Conservation (phyloP, 1,140 invertebrate species). For the Homalodisca vitripennis region DNA sequence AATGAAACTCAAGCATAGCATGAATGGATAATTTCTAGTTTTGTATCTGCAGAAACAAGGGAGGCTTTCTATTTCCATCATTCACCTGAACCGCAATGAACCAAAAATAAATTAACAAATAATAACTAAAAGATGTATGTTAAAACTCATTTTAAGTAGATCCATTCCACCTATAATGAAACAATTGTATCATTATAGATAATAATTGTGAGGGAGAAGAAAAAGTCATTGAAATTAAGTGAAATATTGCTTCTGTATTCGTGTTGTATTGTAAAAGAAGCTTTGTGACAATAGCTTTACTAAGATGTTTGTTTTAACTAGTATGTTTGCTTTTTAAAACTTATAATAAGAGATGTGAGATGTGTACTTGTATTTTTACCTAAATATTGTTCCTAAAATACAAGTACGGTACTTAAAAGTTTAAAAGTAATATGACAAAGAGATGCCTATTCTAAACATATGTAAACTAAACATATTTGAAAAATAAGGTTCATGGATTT, state of each 20-base stretch:
- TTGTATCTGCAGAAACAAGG: no score
- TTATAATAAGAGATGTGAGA: not conserved
- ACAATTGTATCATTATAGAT: not conserved
- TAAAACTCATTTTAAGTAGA: not conserved
- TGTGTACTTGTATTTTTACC: not conserved
- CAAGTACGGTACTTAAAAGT: not conserved
- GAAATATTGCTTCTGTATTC: not conserved
- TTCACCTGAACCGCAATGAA: not conserved
- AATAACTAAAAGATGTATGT: not conserved
- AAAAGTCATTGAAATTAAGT: not conserved
- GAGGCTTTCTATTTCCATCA: not conserved
- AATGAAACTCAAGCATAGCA: slow-evolving; percentile 1
- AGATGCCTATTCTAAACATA: not conserved
- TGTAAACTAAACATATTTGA: not conserved
- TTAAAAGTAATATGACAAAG: not conserved
- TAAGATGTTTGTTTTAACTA: no score
- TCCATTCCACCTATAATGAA: not conserved
- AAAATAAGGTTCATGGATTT: not conserved
- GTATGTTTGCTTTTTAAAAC: not conserved
- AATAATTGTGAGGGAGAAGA: not conserved
- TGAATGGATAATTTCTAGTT: slow-evolving; percentile 2
- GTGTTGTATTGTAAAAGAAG: not conserved
- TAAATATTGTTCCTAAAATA: not conserved
- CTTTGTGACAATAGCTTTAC: not conserved
- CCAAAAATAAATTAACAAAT: slow-evolving; percentile 11